Base-by-base conservation (phyloP, 2,888 invertebrate species). In the Nematopogon swammerdamellus region DNA sequence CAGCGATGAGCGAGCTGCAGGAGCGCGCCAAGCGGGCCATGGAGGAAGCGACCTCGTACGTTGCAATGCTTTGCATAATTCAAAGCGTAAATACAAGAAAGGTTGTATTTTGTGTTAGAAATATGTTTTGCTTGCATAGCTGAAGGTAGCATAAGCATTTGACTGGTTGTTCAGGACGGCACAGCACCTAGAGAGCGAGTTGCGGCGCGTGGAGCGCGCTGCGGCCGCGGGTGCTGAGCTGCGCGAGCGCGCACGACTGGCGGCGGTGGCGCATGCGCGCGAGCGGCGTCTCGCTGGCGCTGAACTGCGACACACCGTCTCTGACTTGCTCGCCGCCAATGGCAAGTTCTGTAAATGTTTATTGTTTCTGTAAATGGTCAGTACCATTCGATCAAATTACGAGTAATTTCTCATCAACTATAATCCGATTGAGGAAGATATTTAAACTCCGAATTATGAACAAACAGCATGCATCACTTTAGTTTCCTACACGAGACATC, bases 221-320 rank as follows among this genome's bases (percentile, higher is more conserved):
- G 75, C 70, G 2, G 59, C 65, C 49, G 72, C 68, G 8, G 77
- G 76, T 1, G 57, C 65, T 0, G 75, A 75, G 56, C 58, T 79
- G 45, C 64, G 76, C 0, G 70, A 71, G 53, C 67, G 79, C 2
- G 77, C 77, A 3, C 65, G 76, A 0, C 58, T 77, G n/a, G 77
- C 77, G 0, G 76, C 75, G 36, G 70, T 72, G 0, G 76, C 75
- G 17, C 72, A 76, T 49, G 64, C 68, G n/a, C 64, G 77, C 3
- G 76, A 75, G 49, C 56, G 70, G n/a, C 67, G 70, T 3, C 63
- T 72, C n/a, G 62, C 68, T 2, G 60, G 66, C 8, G 67, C 64
- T 1, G 77, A 77, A 49, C 57, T 72, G 51, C 68, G 67, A 36
- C 72, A 74, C 50, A 62, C 67, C 1, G 53, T 57, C 1, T 57